Base-by-base conservation (phyloP, 37 sponge, comb jelly and placozoan species). In the Beroe ovata region DNA sequence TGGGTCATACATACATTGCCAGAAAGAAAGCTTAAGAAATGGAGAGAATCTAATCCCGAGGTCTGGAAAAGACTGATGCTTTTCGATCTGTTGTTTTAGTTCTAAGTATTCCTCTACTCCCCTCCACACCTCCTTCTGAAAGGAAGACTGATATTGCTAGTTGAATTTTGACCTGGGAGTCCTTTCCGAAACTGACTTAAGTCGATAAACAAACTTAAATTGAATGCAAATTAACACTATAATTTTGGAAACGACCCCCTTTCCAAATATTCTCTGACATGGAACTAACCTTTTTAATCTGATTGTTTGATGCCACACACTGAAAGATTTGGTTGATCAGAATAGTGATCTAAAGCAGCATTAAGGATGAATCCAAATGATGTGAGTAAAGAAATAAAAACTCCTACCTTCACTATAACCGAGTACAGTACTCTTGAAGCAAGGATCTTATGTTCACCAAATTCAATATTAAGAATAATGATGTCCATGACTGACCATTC, bases 401-500 rank as follows among this genome's bases (percentile, higher is more conserved):
- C n/a, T n/a, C n/a, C 1, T 29, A 66, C 69, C 69, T 66, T 66
- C 16, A 66, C 69, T 11, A 66, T 66, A 30, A 66, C 69, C 2
- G 69, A 66, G 36, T 66, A 66, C 36, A 66, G 69, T 8, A 66
- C 69, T 66, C 35, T 66, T 6, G 69, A 66, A 14, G 32, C 25
- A 33, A 25, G 69, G 1, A 66, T 66, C 36, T 32, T 66, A 32
- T 66, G 69, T 29, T 30, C 30, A 66, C 69, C 69, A 66, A 66
- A 66, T 30, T 66, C 69, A 14, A 66, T 30, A 4, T 25, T 33
- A 11, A 66, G 33, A 34, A 66, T 25, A 34, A 66, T 66, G 33
- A 66, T 32, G 36, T 66, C 69, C 69, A 66, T 66, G 18, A 29
- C 69, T 66, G 69, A 66, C 14, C 69, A 66, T 66, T 30, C 69